A percentile compares a stretch with the other conserved stretches of the same genome.
Evolutionary conservation across 2,113 vertebrate species (phyloP).

Genomic region (Theristicus caerulescens): DNA sequence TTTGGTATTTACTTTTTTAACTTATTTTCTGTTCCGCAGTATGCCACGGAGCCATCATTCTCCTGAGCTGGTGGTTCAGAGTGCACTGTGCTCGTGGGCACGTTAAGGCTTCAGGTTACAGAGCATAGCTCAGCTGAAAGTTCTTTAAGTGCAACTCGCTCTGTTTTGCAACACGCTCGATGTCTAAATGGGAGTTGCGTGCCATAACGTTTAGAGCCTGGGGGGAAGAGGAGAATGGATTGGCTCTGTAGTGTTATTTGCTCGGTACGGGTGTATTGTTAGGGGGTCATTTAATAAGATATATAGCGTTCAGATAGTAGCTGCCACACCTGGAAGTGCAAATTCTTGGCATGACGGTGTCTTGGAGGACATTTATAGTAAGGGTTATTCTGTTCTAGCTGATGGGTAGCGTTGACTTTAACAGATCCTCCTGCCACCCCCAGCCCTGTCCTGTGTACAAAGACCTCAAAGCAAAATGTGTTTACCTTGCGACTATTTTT

Average conservation of each 20-base stretch:
- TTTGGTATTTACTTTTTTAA: background rate
- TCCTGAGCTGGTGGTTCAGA: background rate
- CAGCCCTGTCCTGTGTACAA: background rate
- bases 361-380: background rate
- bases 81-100: background rate
- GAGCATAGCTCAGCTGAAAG: background rate
- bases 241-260: background rate
- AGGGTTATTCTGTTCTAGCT: background rate
- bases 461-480: background rate
- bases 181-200: background rate
- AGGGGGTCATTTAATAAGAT: background rate
- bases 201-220: background rate
- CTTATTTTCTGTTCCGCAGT: background rate
- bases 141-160: background rate
- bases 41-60: background rate
- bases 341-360: background rate
- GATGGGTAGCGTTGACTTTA: background rate
- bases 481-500: background rate
- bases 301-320: background rate
- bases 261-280: background rate
- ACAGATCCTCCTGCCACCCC: background rate
- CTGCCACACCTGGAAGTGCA: background rate
- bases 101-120: background rate
- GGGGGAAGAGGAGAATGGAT: background rate
- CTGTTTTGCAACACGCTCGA: fast-evolving